Evolutionary conservation across 2,113 vertebrate species (phyloP).

Genomic region (Tichodroma muraria): DNA sequence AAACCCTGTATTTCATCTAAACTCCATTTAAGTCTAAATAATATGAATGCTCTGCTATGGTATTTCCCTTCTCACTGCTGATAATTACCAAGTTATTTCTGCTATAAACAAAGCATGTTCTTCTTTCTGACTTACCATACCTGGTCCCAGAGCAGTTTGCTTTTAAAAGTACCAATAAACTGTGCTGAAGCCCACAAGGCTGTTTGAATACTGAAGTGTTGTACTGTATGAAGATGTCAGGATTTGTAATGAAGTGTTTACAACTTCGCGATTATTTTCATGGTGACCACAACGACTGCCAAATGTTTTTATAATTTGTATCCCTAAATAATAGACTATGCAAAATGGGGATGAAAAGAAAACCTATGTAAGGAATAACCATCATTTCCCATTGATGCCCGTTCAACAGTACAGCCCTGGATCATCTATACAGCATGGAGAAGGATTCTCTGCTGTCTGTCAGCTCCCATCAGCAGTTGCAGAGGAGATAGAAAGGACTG

Average conservation of each 20-base stretch:
- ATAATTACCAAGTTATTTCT: constrained; percentile 43
- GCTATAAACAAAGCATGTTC: constrained; percentile 15
- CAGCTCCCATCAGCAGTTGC: background rate
- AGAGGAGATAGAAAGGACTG: background rate
- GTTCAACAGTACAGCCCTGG: background rate
- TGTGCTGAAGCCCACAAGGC: background rate
- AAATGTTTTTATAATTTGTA: background rate
- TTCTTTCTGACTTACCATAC: background rate
- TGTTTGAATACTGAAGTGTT: background rate
- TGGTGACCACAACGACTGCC: background rate
- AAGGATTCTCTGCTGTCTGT: background rate
- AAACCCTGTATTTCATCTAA: constrained; percentile 27
- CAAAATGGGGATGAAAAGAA: background rate
- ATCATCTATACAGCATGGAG: background rate
- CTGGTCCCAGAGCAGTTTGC: background rate
- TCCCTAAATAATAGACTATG: background rate
- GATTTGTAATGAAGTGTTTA: background rate
- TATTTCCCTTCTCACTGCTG: background rate
- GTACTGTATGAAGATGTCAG: background rate
- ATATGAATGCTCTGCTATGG: background rate
- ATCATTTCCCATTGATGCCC: background rate
- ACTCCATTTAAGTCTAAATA: constrained; percentile 40
- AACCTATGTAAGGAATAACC: background rate
- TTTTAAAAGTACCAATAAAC: background rate
- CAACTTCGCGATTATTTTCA: background rate